A percentile compares a stretch with the other conserved stretches of the same genome.
Evolutionary conservation across 1,140 invertebrate genomes (phyloP).

Genomic region (Aphelenchoides avenae): DNA sequence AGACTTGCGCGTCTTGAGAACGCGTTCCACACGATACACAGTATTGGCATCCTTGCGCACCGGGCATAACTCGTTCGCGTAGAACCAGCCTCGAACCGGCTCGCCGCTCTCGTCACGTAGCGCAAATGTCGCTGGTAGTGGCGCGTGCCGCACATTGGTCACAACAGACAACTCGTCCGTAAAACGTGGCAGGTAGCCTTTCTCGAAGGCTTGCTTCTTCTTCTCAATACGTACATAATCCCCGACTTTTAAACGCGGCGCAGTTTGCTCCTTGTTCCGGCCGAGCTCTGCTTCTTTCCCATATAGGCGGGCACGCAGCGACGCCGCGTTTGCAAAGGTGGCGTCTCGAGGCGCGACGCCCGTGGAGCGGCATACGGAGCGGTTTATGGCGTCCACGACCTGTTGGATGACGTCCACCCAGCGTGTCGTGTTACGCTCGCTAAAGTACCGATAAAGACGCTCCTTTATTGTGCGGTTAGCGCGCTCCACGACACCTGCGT

Average conservation of each 20-base stretch:
- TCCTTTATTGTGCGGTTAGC: constrained; percentile 33
- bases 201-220: constrained; percentile 14
- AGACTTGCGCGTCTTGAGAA: too few relatives aligned
- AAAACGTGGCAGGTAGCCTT: constrained; percentile 16
- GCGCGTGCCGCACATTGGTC: background rate
- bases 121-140: constrained; percentile 3
- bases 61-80: constrained; percentile 31
- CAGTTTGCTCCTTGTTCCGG: background rate
- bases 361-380: constrained; percentile 20
- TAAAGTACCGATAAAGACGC: constrained; percentile 41
- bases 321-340: constrained; percentile 21
- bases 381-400: constrained; percentile 33
- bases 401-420: constrained; percentile 33
- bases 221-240: constrained; percentile 20
- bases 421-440: constrained; percentile 14
- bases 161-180: constrained; percentile 24
- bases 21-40: constrained; percentile 8
- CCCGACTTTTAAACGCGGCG: background rate
- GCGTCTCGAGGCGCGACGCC: constrained; percentile 8
- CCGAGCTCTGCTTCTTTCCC: background rate
- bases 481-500: constrained; percentile 36
- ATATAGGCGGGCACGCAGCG: background rate
- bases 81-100: constrained; percentile 13
- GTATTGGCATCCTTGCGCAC: too few relatives aligned
- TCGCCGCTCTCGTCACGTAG: background rate